Percentiles rank a stretch among this genome's conserved stretches.
These are phyloP conservation scores for Rhynchomys soricoides DNA, from an alignment of 2,113 vertebrate species.

Conservation along the genomic window DNA sequence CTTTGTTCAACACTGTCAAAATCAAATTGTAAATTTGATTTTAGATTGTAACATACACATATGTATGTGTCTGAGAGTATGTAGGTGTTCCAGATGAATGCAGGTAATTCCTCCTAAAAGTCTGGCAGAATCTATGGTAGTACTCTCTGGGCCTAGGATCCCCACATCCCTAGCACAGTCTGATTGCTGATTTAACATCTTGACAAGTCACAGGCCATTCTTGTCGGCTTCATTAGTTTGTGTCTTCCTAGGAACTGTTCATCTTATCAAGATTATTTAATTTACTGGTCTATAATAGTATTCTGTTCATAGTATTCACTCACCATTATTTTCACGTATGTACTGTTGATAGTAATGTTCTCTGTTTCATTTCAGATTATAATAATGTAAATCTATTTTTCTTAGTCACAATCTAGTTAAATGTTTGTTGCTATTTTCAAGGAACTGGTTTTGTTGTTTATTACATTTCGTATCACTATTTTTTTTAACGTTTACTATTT, in stretches of 20 bases:
- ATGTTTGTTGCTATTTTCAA: constrained; percentile 24
- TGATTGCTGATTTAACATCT: constrained; percentile 7
- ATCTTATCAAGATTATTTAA: constrained; percentile 1
- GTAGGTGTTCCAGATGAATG: not conserved
- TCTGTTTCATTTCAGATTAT: not conserved
- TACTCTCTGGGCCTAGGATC: not conserved
- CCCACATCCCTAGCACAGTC: not conserved
- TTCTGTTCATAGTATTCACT: not conserved
- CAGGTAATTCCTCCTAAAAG: not conserved
- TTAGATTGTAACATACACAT: not conserved
- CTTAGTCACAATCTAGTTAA: not conserved
- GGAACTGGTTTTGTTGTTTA: constrained; percentile 17
- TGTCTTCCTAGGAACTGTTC: not conserved
- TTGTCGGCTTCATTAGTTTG: not conserved
- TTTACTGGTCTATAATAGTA: not conserved
- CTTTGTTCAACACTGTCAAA: no score
- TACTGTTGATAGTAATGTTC: not conserved
- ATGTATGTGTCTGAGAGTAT: not conserved
- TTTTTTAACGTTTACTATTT: constrained; percentile 47
- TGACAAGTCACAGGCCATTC: not conserved
- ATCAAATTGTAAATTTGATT: no score
- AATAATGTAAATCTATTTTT: not conserved
- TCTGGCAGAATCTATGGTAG: not conserved
- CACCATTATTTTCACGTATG: not conserved
- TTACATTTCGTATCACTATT: constrained; percentile 8